Conservation (phyloP, 2,113 vertebrate genomes). For the Carettochelys insculpta region DNA sequence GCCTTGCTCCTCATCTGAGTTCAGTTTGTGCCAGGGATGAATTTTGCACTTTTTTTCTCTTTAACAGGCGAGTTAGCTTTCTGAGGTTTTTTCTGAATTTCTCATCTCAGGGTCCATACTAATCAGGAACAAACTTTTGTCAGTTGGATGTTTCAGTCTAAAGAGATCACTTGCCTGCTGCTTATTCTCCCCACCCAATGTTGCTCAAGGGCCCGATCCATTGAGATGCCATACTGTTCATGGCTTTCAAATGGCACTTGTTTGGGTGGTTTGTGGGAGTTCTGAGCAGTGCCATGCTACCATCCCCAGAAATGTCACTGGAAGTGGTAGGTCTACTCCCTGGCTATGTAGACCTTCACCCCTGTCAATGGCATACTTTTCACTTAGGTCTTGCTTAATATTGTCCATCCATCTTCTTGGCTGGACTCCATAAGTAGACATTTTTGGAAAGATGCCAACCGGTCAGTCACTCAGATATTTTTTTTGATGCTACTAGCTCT, state of each 20-base stretch:
- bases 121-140: not conserved
- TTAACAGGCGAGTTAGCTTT: not conserved
- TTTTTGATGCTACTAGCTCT: not conserved
- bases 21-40: not conserved
- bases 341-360: not conserved
- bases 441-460: not conserved
- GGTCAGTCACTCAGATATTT: not conserved
- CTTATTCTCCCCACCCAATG: not conserved
- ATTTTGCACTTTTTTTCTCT: not conserved
- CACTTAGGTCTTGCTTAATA: not conserved
- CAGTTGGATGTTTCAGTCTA: not conserved
- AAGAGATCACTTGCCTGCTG: not conserved
- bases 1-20: not conserved
- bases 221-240: not conserved
- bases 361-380: not conserved
- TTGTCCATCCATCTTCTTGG: not conserved
- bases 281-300: not conserved
- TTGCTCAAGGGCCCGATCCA: not conserved
- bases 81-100: rapidly evolving
- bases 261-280: not conserved
- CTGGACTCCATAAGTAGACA: not conserved
- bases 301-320: not conserved
- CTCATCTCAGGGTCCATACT: not conserved
- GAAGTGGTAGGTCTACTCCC: not conserved
- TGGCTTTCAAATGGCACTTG: not conserved